Percentiles rank a stretch among this genome's conserved stretches.
phyloP scores from a whole-genome alignment of 2,797 vertebrate species.

The Pseudocheirus occidentalis region DNA sequence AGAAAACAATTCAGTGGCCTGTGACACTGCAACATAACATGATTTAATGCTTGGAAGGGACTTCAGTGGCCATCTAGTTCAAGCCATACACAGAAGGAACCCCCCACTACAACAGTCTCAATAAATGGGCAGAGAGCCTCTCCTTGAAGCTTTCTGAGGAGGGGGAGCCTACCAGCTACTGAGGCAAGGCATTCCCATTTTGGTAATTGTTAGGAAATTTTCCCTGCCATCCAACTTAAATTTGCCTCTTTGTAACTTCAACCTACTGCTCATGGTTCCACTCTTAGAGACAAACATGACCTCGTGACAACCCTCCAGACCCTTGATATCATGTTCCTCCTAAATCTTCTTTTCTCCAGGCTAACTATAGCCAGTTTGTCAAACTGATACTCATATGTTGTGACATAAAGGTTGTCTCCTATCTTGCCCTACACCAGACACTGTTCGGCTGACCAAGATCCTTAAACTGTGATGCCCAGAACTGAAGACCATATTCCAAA shows the following conservation, averaged over 20 bases:
- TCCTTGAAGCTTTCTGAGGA: neutral
- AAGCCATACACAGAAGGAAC: neutral
- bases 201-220: neutral
- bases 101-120: neutral
- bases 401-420: neutral
- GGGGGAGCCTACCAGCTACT: neutral
- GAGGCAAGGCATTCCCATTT: neutral
- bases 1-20: neutral
- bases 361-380: neutral
- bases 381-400: neutral
- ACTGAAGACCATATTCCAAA: neutral
- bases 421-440: neutral
- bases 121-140: no score
- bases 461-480: neutral
- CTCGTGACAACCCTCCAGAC: no score
- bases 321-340: neutral
- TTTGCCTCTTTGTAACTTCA: neutral
- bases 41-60: neutral
- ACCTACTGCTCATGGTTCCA: neutral
- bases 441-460: neutral
- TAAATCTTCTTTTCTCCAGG: neutral
- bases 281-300: no score
- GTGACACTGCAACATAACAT: neutral
- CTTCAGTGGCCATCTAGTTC: neutral
- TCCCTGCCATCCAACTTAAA: neutral